phyloP scores from a whole-genome alignment of 2,888 invertebrate species.

The Hoplodrina ambigua region DNA sequence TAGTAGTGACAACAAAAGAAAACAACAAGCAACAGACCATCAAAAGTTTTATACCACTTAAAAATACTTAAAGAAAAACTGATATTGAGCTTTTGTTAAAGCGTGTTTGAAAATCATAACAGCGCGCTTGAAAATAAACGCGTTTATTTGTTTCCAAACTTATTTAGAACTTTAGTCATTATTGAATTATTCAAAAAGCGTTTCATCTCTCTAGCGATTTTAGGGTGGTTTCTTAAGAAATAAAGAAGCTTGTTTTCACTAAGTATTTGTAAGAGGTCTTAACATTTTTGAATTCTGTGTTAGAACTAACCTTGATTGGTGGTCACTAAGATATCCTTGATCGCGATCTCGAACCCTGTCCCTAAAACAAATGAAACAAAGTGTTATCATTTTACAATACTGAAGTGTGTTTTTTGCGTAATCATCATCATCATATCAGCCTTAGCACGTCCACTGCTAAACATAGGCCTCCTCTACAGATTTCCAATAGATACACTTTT shows the following conservation, averaged over 20 bases:
- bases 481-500: too few relatives aligned
- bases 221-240: neutral
- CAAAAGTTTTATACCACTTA: neutral
- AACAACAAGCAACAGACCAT: neutral
- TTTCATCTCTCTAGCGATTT: neutral
- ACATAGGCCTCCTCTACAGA: too few relatives aligned
- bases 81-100: neutral
- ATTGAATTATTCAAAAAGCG: neutral
- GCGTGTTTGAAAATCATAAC: neutral
- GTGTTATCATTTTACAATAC: neutral
- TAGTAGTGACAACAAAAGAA: too few relatives aligned
- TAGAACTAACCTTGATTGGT: conserved; percentile 92
- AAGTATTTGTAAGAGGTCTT: neutral
- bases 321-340: conserved; percentile 94
- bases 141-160: neutral
- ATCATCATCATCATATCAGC: too few relatives aligned
- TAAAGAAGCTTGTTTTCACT: neutral
- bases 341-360: conserved; percentile 85
- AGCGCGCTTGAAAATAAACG: neutral
- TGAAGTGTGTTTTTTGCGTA: too few relatives aligned
- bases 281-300: neutral
- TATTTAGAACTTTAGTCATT: neutral
- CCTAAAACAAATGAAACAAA: conserved; percentile 70
- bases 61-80: neutral
- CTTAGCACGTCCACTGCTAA: too few relatives aligned